A percentile compares a stretch with the other conserved stretches of the same genome.
Conservation (phyloP, 2,888 invertebrate genomes). For the Alloplasta piceator region DNA sequence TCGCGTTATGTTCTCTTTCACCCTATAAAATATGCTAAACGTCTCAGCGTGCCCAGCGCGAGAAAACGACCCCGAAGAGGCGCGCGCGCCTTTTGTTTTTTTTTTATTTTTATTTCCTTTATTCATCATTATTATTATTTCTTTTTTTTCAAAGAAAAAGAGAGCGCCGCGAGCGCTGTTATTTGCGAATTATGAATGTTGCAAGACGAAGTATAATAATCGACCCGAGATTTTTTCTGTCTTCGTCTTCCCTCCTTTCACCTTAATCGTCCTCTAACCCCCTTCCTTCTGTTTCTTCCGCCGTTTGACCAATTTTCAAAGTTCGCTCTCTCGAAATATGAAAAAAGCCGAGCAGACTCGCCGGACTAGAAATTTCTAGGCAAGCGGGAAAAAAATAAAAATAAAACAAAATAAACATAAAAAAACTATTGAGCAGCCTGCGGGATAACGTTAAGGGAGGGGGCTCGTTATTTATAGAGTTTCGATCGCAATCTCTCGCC, state of each 20-base stretch:
- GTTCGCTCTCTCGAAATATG: slow-evolving; percentile 63
- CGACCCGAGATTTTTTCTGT: slow-evolving; percentile 62
- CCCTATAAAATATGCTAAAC: slow-evolving; percentile 82
- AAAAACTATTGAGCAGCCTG: slow-evolving; percentile 23
- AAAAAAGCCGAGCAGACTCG: slow-evolving; percentile 8
- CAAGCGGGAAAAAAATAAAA: slow-evolving; percentile 4
- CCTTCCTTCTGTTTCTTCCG: background rate
- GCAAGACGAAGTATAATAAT: slow-evolving; percentile 79
- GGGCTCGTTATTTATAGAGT: slow-evolving; percentile 70
- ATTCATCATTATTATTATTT: too few relatives aligned
- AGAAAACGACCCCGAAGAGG: slow-evolving; percentile 38
- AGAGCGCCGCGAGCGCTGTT: slow-evolving; percentile 74
- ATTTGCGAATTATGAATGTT: slow-evolving; percentile 83
- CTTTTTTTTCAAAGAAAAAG: background rate
- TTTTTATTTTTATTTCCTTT: background rate
- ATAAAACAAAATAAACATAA: too few relatives aligned
- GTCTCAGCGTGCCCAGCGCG: slow-evolving; percentile 61
- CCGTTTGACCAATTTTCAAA: slow-evolving; percentile 67
- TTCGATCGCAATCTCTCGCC: slow-evolving; percentile 42
- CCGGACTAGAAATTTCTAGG: slow-evolving; percentile 59
- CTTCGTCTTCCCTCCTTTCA: slow-evolving; percentile 24
- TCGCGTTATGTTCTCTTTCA: slow-evolving; percentile 60
- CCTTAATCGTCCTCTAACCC: background rate
- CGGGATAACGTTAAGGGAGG: slow-evolving; percentile 12
- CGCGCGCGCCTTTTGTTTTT: slow-evolving; percentile 47